These are phyloP conservation scores for Anas acuta DNA, from an alignment of 2,797 vertebrate species.

Conservation along the genomic window DNA sequence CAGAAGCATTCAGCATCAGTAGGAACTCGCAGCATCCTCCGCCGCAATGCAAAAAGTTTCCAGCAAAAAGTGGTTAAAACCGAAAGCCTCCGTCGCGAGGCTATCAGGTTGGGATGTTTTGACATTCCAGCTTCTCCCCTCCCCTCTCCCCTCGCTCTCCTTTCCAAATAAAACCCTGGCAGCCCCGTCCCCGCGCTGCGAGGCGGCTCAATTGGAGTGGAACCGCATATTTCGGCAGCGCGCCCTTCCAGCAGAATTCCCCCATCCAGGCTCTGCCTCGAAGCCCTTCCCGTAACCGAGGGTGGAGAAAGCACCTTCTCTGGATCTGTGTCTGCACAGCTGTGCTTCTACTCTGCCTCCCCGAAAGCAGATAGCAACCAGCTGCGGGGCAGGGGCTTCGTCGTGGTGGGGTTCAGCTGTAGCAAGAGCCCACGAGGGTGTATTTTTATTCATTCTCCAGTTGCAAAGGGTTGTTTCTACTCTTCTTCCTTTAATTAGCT, in stretches of 20 bases:
- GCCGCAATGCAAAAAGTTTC: background rate
- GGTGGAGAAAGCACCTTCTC: background rate
- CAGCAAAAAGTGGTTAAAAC: background rate
- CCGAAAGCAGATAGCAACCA: background rate
- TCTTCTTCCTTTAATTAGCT: background rate
- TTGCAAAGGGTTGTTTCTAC: background rate
- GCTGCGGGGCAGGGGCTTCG: background rate
- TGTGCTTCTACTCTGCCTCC: background rate
- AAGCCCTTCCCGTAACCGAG: background rate
- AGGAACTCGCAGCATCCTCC: background rate
- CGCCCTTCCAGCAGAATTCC: background rate
- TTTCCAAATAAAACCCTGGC: conserved; percentile 28
- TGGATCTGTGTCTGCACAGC: background rate
- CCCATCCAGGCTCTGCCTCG: background rate
- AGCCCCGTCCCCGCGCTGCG: background rate
- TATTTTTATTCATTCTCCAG: background rate
- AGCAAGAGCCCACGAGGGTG: background rate
- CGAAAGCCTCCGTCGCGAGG: background rate
- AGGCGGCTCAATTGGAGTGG: background rate
- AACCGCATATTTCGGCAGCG: conserved; percentile 1
- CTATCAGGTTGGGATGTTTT: background rate
- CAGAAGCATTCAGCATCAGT: background rate
- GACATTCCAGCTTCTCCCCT: background rate
- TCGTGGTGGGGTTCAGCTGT: accelerated
- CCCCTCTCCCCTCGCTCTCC: background rate